A percentile compares a stretch with the other conserved stretches of the same genome.
These are phyloP conservation scores for Balaeniceps rex DNA, from an alignment of 2,113 vertebrate species.

Conservation along the genomic window DNA sequence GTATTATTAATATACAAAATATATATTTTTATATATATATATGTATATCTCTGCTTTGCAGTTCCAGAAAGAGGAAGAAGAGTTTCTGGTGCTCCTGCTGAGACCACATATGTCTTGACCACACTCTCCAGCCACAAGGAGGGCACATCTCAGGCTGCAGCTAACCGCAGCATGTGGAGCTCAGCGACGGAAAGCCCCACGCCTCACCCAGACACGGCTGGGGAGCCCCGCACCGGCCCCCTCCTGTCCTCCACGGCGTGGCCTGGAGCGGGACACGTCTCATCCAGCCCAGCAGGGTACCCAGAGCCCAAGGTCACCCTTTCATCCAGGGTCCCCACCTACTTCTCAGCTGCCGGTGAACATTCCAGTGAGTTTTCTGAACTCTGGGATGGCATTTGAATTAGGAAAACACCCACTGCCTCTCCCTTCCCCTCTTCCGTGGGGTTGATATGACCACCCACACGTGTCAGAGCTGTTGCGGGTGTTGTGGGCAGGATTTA, in stretches of 20 bases:
- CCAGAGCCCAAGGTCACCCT: neutral
- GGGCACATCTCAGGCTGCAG: slow-evolving; percentile 72
- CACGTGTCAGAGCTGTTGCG: neutral
- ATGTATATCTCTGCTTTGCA: neutral
- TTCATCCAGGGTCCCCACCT: neutral
- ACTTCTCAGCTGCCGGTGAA: neutral
- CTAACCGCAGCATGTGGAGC: neutral
- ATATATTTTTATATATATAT: neutral
- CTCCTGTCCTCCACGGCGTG: neutral
- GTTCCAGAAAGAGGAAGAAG: neutral
- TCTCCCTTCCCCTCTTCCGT: neutral
- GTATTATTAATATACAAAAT: neutral
- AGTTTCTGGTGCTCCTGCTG: slow-evolving; percentile 14
- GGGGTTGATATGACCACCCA: neutral
- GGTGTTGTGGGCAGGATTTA: neutral
- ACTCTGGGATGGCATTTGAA: neutral
- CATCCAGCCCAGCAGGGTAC: neutral
- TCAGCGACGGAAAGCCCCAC: neutral
- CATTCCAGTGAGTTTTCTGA: slow-evolving; percentile 46
- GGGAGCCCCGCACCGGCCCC: neutral
- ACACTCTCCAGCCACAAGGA: slow-evolving; percentile 67
- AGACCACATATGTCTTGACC: slow-evolving; percentile 60
- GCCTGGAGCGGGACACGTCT: neutral
- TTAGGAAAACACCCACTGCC: neutral
- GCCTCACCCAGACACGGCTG: neutral